These are phyloP conservation scores for Solen grandis DNA, from an alignment of 1,140 invertebrate species.

Conservation along the genomic window DNA sequence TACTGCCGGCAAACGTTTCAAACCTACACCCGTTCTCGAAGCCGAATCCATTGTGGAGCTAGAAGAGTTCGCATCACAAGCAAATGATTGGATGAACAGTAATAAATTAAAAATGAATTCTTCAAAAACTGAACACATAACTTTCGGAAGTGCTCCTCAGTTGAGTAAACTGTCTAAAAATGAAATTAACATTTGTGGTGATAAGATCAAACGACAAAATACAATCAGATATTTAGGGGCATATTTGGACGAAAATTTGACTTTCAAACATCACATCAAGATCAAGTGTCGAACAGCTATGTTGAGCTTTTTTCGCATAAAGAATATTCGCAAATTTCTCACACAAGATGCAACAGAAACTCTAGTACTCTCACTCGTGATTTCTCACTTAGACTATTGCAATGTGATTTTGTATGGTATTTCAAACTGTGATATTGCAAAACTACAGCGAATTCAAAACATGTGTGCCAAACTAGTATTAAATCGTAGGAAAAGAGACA, in stretches of 20 bases:
- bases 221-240: constrained; percentile 8
- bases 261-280: background rate
- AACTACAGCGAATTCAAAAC: constrained; percentile 21
- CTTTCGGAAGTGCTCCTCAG: background rate
- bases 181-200: constrained; percentile 3
- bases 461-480: constrained; percentile 20
- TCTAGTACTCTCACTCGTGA: constrained; percentile 28
- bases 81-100: constrained; percentile 66
- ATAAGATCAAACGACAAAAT: background rate
- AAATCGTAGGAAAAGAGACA: background rate
- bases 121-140: constrained; percentile 5
- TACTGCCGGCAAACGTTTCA: constrained; percentile 22
- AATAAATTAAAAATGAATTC: constrained; percentile 32
- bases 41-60: background rate
- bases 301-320: constrained; percentile 10
- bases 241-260: constrained; percentile 2
- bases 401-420: constrained; percentile 16
- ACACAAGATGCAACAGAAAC: constrained; percentile 6
- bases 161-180: background rate
- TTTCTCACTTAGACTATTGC: constrained; percentile 25
- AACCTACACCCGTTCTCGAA: background rate
- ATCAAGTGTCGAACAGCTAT: background rate
- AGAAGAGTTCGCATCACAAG: background rate
- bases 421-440: background rate
- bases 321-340: constrained; percentile 1